Evolutionary conservation across 2,113 vertebrate species (phyloP).

Genomic region (Trinectes maculatus): DNA sequence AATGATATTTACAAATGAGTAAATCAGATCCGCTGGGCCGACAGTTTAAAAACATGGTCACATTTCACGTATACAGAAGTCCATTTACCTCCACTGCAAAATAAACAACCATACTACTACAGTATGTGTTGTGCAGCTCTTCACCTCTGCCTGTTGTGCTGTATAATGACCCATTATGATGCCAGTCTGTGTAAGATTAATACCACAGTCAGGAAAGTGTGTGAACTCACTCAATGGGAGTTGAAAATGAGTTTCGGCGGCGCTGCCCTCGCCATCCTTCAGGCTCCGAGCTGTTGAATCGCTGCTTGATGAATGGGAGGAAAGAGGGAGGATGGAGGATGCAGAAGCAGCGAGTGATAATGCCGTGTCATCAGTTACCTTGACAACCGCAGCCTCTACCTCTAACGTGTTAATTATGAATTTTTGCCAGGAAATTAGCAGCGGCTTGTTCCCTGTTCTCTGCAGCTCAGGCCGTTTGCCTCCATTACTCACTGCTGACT

Average conservation of each 20-base stretch:
- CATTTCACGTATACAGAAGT: too few species aligned
- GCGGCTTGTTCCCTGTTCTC: conserved; percentile 52
- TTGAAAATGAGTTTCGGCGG: conserved; percentile 46
- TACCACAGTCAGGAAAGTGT: conserved; percentile 29
- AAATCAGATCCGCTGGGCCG: too few species aligned
- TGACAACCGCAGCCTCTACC: conserved; percentile 67
- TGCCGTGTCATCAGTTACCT: conserved; percentile 76
- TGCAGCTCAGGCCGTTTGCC: conserved; percentile 32
- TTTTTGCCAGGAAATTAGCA: conserved; percentile 65
- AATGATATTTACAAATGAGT: too few species aligned
- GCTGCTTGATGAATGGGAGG: conserved; percentile 63
- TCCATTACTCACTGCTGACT: conserved; percentile 43
- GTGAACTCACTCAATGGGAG: conserved; percentile 32
- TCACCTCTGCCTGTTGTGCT: conserved; percentile 3
- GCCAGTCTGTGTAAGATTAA: conserved; percentile 36
- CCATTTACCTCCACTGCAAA: too few species aligned
- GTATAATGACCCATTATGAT: conserved; percentile 35
- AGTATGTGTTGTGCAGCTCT: too few species aligned
- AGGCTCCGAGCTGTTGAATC: conserved; percentile 39
- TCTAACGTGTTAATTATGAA: conserved; percentile 69
- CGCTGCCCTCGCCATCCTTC: conserved; percentile 31
- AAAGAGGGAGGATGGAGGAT: conserved; percentile 46
- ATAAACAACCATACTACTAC: too few species aligned
- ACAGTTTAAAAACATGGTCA: too few species aligned
- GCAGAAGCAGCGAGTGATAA: conserved; percentile 63